These are phyloP conservation scores for Rhincodon typus DNA, from an alignment of 2,797 vertebrate genomes.

Conservation along the genomic window DNA sequence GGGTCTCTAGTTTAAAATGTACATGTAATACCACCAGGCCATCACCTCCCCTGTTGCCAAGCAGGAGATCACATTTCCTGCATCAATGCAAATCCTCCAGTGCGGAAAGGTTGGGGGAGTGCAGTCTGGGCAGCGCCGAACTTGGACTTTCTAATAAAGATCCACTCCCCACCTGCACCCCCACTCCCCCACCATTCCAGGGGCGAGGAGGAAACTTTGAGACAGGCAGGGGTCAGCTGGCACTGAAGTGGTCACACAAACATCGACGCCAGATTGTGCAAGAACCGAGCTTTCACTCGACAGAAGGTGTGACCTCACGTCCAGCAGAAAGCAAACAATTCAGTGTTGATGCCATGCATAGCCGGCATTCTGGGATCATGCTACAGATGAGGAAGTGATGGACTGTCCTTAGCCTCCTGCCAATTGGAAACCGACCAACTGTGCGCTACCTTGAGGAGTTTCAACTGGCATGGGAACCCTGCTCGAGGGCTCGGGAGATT, in stretches of 20 bases:
- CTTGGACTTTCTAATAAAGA: not conserved
- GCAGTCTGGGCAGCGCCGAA: no score
- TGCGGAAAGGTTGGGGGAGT: not conserved
- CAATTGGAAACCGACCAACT: not conserved
- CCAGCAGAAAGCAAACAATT: not conserved
- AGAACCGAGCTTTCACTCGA: not conserved
- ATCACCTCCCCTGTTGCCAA: not conserved
- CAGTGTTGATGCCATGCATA: no score
- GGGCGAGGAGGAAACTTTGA: not conserved
- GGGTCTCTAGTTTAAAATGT: no score
- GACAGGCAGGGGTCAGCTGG: not conserved
- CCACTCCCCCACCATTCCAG: not conserved
- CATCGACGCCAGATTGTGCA: not conserved
- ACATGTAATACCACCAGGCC: no score
- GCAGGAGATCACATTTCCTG: not conserved
- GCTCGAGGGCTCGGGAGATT: not conserved
- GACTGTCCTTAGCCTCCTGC: no score
- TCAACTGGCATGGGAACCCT: not conserved
- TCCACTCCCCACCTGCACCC: not conserved
- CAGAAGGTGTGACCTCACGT: not conserved
- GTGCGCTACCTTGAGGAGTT: no score
- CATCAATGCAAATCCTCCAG: not conserved
- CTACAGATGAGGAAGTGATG: not conserved
- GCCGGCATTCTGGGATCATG: not conserved
- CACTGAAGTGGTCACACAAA: not conserved